Evolutionary conservation across 2,113 vertebrate genomes (phyloP).

Genomic region (Vulpes lagopus): DNA sequence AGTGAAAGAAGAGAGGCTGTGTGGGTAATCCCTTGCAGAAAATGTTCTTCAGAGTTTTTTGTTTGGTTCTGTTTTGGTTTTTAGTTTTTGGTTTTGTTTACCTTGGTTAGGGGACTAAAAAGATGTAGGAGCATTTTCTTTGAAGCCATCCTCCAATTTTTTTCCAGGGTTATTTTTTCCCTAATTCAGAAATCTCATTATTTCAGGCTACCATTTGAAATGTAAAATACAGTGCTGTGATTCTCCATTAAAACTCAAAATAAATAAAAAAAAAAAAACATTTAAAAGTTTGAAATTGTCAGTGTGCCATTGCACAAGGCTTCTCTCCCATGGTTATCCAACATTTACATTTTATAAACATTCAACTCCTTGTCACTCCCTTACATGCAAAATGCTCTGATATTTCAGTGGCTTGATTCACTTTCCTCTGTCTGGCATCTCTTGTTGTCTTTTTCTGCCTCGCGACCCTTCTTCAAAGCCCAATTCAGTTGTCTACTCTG

Average conservation of each 20-base stretch:
- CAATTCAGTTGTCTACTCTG: neutral
- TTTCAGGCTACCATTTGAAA: neutral
- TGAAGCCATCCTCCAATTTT: neutral
- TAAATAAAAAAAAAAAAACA: neutral
- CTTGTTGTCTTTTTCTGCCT: neutral
- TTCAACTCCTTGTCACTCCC: neutral
- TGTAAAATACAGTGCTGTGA: neutral
- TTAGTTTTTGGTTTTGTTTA: neutral
- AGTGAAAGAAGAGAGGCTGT: neutral
- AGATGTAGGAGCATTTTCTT: neutral
- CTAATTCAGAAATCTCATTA: neutral
- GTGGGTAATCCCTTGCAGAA: neutral
- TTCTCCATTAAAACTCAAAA: constrained; percentile 4
- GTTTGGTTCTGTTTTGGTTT: neutral
- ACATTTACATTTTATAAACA: neutral
- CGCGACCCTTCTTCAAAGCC: neutral
- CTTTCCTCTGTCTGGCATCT: neutral
- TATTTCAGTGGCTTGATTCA: neutral
- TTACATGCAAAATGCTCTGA: neutral
- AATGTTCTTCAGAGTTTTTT: neutral
- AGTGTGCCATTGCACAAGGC: neutral
- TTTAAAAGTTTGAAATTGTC: neutral
- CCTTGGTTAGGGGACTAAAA: neutral
- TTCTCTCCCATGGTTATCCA: neutral
- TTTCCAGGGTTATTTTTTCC: neutral